These are phyloP conservation scores for Calonectris borealis DNA, from an alignment of 2,113 vertebrate species.

Conservation along the genomic window DNA sequence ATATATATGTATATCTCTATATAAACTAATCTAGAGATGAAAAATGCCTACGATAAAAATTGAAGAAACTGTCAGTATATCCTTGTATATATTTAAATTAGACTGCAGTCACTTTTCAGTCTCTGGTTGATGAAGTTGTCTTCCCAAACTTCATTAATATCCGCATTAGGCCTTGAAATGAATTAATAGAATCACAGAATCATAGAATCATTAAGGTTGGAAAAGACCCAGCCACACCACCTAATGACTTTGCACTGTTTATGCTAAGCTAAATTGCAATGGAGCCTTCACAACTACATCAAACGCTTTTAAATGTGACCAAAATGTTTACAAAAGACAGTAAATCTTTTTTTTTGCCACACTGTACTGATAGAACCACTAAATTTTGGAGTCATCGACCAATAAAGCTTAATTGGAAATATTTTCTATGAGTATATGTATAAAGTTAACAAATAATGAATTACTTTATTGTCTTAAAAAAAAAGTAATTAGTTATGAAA, in stretches of 20 bases:
- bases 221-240: not conserved
- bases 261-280: not conserved
- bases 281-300: not conserved
- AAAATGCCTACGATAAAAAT: not conserved
- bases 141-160: not conserved
- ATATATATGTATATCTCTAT: not conserved
- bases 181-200: not conserved
- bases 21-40: not conserved
- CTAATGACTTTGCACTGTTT: not conserved
- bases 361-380: not conserved
- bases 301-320: not conserved
- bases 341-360: not conserved
- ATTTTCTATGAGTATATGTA: not conserved
- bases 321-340: not conserved
- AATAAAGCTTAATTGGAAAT: not conserved
- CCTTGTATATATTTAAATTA: not conserved
- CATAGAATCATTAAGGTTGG: too few relatives aligned
- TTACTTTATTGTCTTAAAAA: not conserved
- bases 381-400: not conserved
- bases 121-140: not conserved
- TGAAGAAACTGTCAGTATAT: not conserved
- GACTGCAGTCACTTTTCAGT: not conserved
- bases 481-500: not conserved
- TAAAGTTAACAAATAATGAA: not conserved
- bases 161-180: not conserved